Evolutionary conservation across 2,113 vertebrate genomes (phyloP).

Genomic region (Mormyrus iriodes): DNA sequence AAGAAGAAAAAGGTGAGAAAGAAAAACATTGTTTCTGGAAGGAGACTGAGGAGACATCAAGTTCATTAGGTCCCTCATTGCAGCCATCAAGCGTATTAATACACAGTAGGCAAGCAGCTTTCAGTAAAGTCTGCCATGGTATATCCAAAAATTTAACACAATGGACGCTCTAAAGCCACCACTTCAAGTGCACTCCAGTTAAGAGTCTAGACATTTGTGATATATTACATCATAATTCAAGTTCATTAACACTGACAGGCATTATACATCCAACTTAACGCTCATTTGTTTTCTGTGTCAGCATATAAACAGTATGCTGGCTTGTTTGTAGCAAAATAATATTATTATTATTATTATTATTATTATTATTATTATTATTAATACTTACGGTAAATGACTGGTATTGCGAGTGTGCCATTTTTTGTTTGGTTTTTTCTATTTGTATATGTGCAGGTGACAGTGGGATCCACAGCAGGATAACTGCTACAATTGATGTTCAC

Average conservation of each 20-base stretch:
- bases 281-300: background rate
- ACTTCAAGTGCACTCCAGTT: background rate
- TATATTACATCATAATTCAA: background rate
- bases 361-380: background rate
- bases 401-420: rapidly evolving
- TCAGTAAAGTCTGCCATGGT: background rate
- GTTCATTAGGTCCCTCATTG: background rate
- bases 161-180: background rate
- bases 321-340: background rate
- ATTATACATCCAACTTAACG: background rate
- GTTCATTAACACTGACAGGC: background rate
- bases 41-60: background rate
- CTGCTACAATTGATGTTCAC: background rate
- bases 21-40: background rate
- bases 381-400: constrained; percentile 44
- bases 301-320: background rate
- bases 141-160: background rate
- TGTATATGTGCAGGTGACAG: constrained; percentile 5
- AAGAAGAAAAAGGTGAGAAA: background rate
- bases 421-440: constrained; percentile 20
- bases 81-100: background rate
- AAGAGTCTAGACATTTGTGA: background rate
- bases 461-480: rapidly evolving
- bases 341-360: too few relatives aligned
- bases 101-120: background rate